Base-by-base conservation (phyloP, 2,797 vertebrate species). In the Hydrocynus forskahlii region DNA sequence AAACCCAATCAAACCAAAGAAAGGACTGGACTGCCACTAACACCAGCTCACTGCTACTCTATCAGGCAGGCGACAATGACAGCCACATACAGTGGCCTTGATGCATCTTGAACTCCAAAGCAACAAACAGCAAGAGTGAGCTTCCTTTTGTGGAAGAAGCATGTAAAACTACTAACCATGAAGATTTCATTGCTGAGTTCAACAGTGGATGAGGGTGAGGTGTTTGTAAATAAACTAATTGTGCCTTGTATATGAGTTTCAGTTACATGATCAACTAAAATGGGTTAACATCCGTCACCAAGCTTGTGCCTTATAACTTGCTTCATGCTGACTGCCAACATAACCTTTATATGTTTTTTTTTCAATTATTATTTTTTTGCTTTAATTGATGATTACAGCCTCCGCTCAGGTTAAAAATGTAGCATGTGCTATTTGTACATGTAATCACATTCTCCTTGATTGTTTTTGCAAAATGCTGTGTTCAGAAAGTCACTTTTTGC, bases 151-250 rank as follows among this genome's bases (percentile, higher is more conserved):
- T 90, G 88, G 86, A 94, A 91, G 92, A 94, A 94, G 95, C 93
- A 95, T 96, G 92, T 94, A 94, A 95, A 96, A 92, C 92, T 97
- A 98, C 97, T 99, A 98, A 98, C 96, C 94, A 93, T 89, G 93
- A 84, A 81, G 93, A 96, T 90, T 90, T 92, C 85, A 88, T 93
- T 90, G 92, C 94, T 85, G 87, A 91, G 91, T 92, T 85, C 83
- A 85, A 84, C 79, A 85, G 66, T 80, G 77, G 66, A 60, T 77
- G 62, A 82, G 54, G 62, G 59, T 59, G 90, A 92, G 84, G 93
- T 89, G 88, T 91, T 78, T 99, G 97, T 98, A 98, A 96, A 97
- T 98, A 95, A 97, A 97, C 96, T 96, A 97, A 96, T 96, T 94
- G 92, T 96, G 95, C 95, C 93, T 96, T 98, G 97, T 97, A 98